These are phyloP conservation scores for Dicerorhinus sumatrensis DNA, from an alignment of 2,113 vertebrate genomes.

Conservation along the genomic window DNA sequence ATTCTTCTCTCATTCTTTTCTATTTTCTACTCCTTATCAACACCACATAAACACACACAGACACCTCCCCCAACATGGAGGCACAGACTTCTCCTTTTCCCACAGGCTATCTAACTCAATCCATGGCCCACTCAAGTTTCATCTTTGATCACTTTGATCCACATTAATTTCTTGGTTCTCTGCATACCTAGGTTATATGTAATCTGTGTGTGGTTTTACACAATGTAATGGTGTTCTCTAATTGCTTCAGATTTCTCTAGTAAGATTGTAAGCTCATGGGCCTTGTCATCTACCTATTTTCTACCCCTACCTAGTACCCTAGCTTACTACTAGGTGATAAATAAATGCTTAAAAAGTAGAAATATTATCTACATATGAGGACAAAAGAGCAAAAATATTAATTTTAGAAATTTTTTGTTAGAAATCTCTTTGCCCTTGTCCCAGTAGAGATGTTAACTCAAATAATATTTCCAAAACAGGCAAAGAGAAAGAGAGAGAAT, in stretches of 20 bases:
- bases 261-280: background rate
- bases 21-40: constrained; percentile 1
- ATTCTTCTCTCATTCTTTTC: constrained; percentile 28
- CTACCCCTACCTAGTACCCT: background rate
- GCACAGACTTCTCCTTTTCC: background rate
- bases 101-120: background rate
- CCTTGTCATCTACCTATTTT: background rate
- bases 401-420: constrained; percentile 29
- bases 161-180: constrained; percentile 22
- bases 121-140: background rate
- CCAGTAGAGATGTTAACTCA: background rate
- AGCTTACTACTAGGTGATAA: background rate
- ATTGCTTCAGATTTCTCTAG: background rate
- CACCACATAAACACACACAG: background rate
- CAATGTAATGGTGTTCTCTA: background rate
- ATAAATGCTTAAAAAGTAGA: background rate
- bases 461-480: constrained; percentile 39
- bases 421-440: background rate
- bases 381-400: constrained; percentile 8
- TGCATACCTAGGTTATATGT: background rate
- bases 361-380: background rate
- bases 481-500: background rate
- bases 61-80: background rate
- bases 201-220: background rate
- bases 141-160: background rate